Evolutionary conservation across 2,113 vertebrate genomes (phyloP).

Genomic region (Salvelinus sp.): DNA sequence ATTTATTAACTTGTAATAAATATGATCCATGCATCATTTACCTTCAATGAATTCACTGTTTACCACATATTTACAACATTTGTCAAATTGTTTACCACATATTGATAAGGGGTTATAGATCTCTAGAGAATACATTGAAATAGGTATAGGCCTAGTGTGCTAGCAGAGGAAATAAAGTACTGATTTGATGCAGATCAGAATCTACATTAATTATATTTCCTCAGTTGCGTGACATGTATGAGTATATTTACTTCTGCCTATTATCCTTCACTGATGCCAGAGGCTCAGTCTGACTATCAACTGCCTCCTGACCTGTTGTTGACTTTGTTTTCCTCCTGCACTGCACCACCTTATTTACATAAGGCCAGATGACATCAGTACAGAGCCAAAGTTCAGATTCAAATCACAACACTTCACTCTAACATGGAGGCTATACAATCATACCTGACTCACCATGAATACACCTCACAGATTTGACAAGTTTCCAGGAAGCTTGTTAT

Average conservation of each 20-base stretch:
- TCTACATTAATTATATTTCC: background rate
- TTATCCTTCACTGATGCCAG: constrained; percentile 3
- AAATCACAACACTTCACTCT: constrained; percentile 46
- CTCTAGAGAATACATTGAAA: no score
- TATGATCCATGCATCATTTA: background rate
- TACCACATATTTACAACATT: background rate
- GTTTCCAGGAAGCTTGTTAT: background rate
- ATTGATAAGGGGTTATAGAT: no score
- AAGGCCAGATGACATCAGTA: constrained; percentile 21
- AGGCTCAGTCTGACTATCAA: constrained; percentile 11
- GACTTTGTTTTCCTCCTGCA: constrained; percentile 29
- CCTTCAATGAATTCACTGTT: background rate
- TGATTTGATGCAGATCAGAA: no score
- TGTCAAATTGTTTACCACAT: no score
- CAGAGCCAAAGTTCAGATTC: constrained; percentile 47
- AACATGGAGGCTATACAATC: background rate
- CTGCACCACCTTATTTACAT: constrained; percentile 29
- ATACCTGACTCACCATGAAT: background rate
- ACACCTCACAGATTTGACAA: background rate
- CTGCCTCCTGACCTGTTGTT: constrained; percentile 22
- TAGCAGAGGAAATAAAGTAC: no score
- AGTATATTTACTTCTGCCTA: background rate
- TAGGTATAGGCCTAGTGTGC: no score
- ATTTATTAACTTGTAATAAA: background rate
- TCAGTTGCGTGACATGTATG: background rate